Evolutionary conservation across 1,140 invertebrate genomes (phyloP).

Genomic region (Carcinoscorpius rotundicauda): DNA sequence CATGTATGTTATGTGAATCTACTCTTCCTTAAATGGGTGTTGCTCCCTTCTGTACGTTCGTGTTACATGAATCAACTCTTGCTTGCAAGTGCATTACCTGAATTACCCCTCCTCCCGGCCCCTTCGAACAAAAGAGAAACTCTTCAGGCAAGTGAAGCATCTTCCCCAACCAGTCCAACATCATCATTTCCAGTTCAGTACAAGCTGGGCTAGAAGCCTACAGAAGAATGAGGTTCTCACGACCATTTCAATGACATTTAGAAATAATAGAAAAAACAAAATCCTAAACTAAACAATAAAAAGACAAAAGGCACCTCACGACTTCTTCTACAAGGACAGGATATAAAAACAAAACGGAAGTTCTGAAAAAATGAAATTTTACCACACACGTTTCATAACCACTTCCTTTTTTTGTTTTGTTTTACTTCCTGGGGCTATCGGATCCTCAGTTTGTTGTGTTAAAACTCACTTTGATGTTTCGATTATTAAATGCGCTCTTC

Average conservation of each 20-base stretch:
- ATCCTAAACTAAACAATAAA: constrained; percentile 2
- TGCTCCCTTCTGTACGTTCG: no score
- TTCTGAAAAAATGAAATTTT: no score
- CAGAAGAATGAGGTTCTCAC: constrained; percentile 15
- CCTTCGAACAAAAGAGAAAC: constrained; percentile 73
- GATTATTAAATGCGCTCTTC: no score
- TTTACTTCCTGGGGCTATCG: no score
- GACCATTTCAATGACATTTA: not conserved
- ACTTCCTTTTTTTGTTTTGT: no score
- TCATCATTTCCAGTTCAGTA: constrained; percentile 83
- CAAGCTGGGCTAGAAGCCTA: constrained; percentile 80
- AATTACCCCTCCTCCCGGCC: constrained; percentile 70
- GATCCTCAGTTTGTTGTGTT: no score
- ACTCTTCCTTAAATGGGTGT: no score
- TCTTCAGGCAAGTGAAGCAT: constrained; percentile 79
- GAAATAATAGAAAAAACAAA: constrained; percentile 5
- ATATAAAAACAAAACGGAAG: not conserved
- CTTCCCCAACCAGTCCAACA: constrained; percentile 77
- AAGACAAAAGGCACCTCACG: not conserved
- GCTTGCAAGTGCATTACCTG: constrained; percentile 40
- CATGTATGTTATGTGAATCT: no score
- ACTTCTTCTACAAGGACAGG: no score
- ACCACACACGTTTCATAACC: no score
- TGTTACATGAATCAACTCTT: no score
- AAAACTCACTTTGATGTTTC: no score